Evolutionary conservation across 2,797 vertebrate species (phyloP), one percentile per base, ranked within the genome.

Genomic region (Buceros bicornis): DNA sequence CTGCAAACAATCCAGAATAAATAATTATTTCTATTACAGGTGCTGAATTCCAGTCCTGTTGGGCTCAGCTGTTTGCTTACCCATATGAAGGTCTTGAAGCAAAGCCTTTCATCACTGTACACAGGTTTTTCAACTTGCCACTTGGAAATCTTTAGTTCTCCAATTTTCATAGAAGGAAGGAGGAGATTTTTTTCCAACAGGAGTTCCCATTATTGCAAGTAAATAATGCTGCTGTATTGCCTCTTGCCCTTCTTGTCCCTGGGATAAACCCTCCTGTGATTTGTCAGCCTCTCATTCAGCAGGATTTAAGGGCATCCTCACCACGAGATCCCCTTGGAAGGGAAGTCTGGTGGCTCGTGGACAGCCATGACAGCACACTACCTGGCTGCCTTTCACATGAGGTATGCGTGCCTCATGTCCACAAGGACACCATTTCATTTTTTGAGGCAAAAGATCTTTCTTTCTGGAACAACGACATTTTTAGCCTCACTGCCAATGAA

Each of bases 11-110:
- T 42, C 51, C 1, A 33, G n/a, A 56, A 37, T 22, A 87, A 67
- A 71, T 90, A 82, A 97, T 92, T 91, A 92, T 94, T 94, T 95
- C 70, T 61, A 67, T 58, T 82, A 84, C 10, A 10, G 15, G 51
- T 86, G 40, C 37, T 73, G 51, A 90, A 84, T 73, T 89, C 65
- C 66, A n/a, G 18, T 72, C n/a, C 42, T 58, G n/a, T 12, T n/a
- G 7, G 26, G 28, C 15, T 93, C 45, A 76, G 62, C 28, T 87
- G 3, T 73, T 21, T 28, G 8, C 21, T 88, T 79, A 84, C 48
- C 8, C 43, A 14, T 13, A 43, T 17, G 21, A 79, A 88, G 42
- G 83, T 40, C 73, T 83, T 86, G 93, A 93, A 90, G 73, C 40
- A 89, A 93, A 91, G 43, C 7, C 19, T 93, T 93, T 65, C 65